A percentile compares a stretch with the other conserved stretches of the same genome.
Evolutionary conservation across 2,888 invertebrate genomes (phyloP).

Genomic region (Tenthredo mesomela): DNA sequence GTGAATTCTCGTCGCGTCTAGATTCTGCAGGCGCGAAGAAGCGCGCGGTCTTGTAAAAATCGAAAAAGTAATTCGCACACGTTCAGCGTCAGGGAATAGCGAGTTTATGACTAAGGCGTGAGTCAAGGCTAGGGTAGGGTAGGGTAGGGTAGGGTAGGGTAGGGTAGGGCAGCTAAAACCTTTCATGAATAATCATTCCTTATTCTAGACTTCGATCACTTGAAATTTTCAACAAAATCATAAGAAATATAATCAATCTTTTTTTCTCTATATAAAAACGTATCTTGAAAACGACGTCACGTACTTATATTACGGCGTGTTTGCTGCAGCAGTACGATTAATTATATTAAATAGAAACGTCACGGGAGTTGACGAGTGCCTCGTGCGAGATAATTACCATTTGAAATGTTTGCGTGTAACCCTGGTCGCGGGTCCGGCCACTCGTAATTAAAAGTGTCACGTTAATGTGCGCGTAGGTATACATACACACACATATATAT

Average conservation of each 20-base stretch:
- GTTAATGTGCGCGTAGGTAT: constrained; percentile 56
- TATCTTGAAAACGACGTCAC: too few species aligned
- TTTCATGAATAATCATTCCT: background rate
- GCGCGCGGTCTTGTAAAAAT: constrained; percentile 52
- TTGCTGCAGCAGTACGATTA: background rate
- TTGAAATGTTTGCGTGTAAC: constrained; percentile 47
- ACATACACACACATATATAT: background rate
- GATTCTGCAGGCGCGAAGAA: constrained; percentile 57
- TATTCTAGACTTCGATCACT: background rate
- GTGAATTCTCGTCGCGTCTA: constrained; percentile 55
- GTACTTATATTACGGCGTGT: background rate
- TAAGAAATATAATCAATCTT: background rate
- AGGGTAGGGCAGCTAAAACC: background rate
- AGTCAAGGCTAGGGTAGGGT: constrained; percentile 34
- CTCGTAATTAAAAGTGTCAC: constrained; percentile 67
- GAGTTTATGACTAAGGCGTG: constrained; percentile 34
- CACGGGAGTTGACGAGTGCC: constrained; percentile 46
- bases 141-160: background rate
- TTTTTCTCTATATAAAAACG: background rate
- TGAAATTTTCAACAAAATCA: background rate
- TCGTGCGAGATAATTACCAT: constrained; percentile 51
- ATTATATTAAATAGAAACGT: constrained; percentile 49
- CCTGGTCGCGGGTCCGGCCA: constrained; percentile 50
- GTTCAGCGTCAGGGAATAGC: background rate
- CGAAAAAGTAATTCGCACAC: constrained; percentile 22